These are phyloP conservation scores for Pseudocheirus occidentalis DNA, from an alignment of 2,797 vertebrate genomes.

Conservation along the genomic window DNA sequence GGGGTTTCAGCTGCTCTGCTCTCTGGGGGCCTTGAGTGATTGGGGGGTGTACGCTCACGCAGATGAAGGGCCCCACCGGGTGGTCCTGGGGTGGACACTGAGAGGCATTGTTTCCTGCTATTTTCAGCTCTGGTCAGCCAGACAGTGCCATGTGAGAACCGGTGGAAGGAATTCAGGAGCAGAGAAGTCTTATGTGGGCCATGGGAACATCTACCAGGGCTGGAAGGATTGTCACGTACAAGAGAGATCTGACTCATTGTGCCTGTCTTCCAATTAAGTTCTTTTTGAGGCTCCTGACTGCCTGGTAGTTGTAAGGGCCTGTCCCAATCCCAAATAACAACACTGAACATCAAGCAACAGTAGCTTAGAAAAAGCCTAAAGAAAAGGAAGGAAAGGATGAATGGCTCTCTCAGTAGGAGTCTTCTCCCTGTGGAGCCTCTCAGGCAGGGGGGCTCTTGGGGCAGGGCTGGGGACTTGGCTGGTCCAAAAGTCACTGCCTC, in stretches of 20 bases:
- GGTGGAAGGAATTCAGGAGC: background rate
- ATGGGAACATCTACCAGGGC: background rate
- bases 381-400: background rate
- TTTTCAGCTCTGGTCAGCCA: background rate
- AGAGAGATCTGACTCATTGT: background rate
- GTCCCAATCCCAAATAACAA: background rate
- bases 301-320: background rate
- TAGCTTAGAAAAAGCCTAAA: background rate
- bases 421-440: background rate
- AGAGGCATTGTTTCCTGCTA: background rate
- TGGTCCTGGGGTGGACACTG: background rate
- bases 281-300: background rate
- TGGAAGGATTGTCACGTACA: background rate
- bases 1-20: background rate
- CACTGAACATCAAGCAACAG: background rate
- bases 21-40: background rate
- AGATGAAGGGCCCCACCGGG: background rate
- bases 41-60: background rate
- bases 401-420: background rate
- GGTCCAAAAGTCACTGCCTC: background rate
- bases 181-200: background rate
- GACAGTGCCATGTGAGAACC: background rate
- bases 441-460: background rate
- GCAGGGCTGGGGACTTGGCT: background rate
- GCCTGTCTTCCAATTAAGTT: background rate